These are phyloP conservation scores for Agrotis clavis DNA, from an alignment of 2,888 invertebrate species.

Conservation along the genomic window DNA sequence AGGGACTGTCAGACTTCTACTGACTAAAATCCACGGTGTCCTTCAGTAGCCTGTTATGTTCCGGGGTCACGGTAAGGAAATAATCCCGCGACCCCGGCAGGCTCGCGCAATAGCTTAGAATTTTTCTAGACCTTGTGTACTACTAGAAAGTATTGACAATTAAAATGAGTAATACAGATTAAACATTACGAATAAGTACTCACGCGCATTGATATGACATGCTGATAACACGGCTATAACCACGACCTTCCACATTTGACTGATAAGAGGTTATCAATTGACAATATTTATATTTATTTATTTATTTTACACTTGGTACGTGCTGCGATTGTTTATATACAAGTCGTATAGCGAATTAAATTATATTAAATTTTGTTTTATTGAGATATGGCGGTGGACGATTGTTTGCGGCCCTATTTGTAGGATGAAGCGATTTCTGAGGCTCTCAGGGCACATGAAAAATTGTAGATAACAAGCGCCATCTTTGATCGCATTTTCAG, in stretches of 20 bases:
- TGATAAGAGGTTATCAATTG: slow-evolving; percentile 57
- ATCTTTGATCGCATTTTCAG: not conserved
- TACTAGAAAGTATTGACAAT: not conserved
- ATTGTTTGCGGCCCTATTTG: slow-evolving; percentile 32
- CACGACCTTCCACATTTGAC: slow-evolving; percentile 64
- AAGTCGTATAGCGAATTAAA: slow-evolving; percentile 48
- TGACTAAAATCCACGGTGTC: no score
- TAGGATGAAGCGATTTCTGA: slow-evolving; percentile 25
- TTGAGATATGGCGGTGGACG: not conserved
- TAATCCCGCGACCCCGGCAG: no score
- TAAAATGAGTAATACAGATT: slow-evolving; percentile 25
- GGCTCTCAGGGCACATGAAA: no score
- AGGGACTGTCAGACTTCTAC: no score
- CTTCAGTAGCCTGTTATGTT: no score
- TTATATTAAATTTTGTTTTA: slow-evolving; percentile 42
- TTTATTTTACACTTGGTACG: slow-evolving; percentile 44
- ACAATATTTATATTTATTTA: slow-evolving; percentile 36
- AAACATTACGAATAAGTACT: slow-evolving; percentile 56
- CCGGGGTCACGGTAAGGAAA: no score
- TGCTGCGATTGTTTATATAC: slow-evolving; percentile 59
- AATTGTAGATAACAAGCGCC: not conserved
- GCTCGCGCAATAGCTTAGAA: no score
- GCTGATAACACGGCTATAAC: slow-evolving; percentile 60
- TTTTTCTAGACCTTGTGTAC: not conserved
- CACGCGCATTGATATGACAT: slow-evolving; percentile 59